Conservation (phyloP, 2,113 vertebrate genomes). For the Chaetodon trifascialis region DNA sequence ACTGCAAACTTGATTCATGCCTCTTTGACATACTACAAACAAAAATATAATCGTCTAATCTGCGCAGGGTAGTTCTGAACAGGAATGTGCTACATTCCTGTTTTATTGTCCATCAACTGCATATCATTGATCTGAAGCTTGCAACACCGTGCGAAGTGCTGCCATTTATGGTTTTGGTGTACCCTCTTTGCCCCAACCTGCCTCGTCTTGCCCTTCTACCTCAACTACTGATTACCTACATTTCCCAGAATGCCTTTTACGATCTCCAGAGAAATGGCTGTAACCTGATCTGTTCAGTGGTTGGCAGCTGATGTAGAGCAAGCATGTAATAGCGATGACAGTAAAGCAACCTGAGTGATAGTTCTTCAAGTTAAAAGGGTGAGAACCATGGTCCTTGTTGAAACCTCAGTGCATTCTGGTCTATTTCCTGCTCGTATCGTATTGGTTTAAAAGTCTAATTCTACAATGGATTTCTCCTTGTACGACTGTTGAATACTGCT, state of each 20-base stretch:
- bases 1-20: neutral
- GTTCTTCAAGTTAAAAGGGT: neutral
- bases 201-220: neutral
- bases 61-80: neutral
- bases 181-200: neutral
- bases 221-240: neutral
- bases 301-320: neutral
- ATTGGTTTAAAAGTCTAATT: neutral
- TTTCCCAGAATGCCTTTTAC: constrained; percentile 1
- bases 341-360: neutral
- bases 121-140: neutral
- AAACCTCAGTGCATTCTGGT: neutral
- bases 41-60: neutral
- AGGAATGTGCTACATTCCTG: neutral
- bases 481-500: neutral
- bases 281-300: neutral
- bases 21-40: neutral
- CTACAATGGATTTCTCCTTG: neutral
- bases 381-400: neutral
- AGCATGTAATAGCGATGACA: neutral
- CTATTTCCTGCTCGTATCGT: neutral
- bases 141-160: neutral
- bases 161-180: neutral
- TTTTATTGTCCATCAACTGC: neutral
- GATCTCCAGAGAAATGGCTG: neutral